phyloP scores from a whole-genome alignment of 2,113 vertebrate genomes.

The Marmota flaviventris region DNA sequence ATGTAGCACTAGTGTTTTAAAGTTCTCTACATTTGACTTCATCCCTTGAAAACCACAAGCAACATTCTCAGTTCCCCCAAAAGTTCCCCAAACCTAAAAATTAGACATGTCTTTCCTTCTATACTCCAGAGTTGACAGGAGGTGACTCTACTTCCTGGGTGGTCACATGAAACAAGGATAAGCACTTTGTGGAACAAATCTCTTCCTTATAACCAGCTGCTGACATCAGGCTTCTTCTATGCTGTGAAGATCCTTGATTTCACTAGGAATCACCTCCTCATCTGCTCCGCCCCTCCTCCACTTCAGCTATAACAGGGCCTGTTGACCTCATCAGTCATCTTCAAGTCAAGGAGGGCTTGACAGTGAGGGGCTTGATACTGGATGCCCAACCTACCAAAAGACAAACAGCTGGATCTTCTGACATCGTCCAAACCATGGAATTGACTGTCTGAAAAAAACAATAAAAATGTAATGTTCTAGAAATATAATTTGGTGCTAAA shows the following conservation, averaged over 20 bases:
- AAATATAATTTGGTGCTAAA: neutral
- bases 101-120: slow-evolving; percentile 44
- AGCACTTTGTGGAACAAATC: neutral
- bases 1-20: slow-evolving; percentile 80
- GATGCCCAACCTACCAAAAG: neutral
- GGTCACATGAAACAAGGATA: neutral
- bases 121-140: neutral
- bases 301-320: neutral
- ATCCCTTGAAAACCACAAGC: slow-evolving; percentile 66
- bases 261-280: neutral
- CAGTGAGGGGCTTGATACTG: neutral
- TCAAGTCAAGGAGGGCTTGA: neutral
- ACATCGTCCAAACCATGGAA: neutral
- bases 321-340: neutral
- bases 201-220: neutral
- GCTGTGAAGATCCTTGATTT: neutral
- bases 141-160: neutral
- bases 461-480: neutral
- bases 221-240: neutral
- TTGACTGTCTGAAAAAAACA: neutral
- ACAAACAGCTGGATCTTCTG: neutral
- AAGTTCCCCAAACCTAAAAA: slow-evolving; percentile 15
- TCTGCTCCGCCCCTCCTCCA: neutral
- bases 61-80: neutral
- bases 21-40: slow-evolving; percentile 78